These are phyloP conservation scores for Synodontis membranacea DNA, from an alignment of 2,113 vertebrate genomes.

Conservation along the genomic window DNA sequence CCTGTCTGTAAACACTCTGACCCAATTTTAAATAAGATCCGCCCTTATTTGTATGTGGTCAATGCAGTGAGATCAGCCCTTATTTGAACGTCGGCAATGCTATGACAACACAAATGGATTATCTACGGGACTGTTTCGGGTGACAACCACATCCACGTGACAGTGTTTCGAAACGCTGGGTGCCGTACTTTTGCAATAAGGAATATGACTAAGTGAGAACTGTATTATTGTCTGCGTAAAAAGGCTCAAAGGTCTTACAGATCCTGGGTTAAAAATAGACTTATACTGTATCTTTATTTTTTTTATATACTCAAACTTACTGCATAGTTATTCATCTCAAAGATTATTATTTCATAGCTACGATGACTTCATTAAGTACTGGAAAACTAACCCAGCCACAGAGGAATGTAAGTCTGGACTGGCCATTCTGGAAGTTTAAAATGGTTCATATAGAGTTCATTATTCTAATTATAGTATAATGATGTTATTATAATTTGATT, in stretches of 20 bases:
- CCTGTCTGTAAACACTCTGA: slow-evolving; percentile 19
- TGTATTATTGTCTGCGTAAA: neutral
- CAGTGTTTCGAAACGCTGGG: neutral
- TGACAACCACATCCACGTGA: slow-evolving; percentile 10
- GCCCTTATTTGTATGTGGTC: slow-evolving; percentile 36
- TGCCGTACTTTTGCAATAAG: neutral
- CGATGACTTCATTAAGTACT: neutral
- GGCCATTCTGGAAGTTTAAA: neutral
- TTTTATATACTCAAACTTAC: neutral
- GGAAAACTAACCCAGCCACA: neutral
- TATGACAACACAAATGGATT: slow-evolving; percentile 28
- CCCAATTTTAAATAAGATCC: slow-evolving; percentile 32
- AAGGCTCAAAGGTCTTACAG: neutral
- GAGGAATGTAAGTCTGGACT: neutral
- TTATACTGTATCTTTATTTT: neutral
- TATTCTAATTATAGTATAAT: neutral
- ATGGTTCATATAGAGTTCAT: neutral
- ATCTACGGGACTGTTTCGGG: slow-evolving; percentile 26
- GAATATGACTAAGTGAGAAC: neutral
- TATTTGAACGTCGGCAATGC: slow-evolving; percentile 13
- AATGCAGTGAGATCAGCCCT: slow-evolving; percentile 36
- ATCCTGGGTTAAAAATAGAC: neutral
- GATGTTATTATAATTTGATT: neutral
- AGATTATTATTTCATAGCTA: neutral
- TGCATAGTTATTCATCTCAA: neutral